Conservation (phyloP, 2,113 vertebrate genomes). For the Ptilonorhynchus violaceus region DNA sequence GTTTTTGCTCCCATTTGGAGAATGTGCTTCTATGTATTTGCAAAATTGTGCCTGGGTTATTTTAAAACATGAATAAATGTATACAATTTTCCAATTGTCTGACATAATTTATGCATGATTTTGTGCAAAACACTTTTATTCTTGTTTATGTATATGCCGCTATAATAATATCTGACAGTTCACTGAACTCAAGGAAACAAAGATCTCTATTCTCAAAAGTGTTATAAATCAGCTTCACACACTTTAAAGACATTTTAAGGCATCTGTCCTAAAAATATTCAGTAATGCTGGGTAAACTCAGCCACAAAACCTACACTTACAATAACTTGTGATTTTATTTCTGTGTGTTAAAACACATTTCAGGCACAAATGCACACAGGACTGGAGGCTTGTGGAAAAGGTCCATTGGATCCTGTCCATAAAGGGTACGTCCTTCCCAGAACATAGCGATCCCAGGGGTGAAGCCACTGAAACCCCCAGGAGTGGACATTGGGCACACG, state of each 20-base stretch:
- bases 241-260: background rate
- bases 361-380: background rate
- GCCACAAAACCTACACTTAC: background rate
- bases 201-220: background rate
- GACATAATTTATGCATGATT: background rate
- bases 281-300: background rate
- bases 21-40: slow-evolving; percentile 56
- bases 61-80: slow-evolving; percentile 67
- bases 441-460: accelerated
- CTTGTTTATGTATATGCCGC: background rate
- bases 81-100: slow-evolving; percentile 49
- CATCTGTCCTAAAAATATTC: background rate
- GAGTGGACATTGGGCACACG: background rate
- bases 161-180: background rate
- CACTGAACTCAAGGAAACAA: background rate
- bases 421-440: background rate
- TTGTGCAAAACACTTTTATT: background rate
- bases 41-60: slow-evolving; percentile 63
- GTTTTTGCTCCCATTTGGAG: slow-evolving; percentile 55
- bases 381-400: background rate
- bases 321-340: background rate
- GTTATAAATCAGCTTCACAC: background rate
- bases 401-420: background rate
- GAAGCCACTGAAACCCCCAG: background rate
- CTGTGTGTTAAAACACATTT: background rate